These are phyloP conservation scores for Pelochelys cantorii DNA, from an alignment of 2,797 vertebrate genomes.

Conservation along the genomic window DNA sequence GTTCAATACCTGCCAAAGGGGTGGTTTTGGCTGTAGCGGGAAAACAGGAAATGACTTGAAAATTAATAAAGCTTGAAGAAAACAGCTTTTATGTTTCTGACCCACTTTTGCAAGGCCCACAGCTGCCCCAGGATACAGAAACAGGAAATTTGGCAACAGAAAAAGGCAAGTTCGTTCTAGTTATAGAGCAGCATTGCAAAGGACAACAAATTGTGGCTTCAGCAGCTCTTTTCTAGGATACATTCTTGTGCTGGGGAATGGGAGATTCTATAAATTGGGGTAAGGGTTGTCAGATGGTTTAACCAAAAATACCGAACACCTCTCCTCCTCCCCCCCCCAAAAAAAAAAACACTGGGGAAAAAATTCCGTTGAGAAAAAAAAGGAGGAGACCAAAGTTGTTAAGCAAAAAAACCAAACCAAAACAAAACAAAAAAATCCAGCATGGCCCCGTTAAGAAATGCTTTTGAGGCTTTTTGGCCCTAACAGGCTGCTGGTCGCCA, in stretches of 20 bases:
- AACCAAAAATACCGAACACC: no score
- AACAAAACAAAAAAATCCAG: no score
- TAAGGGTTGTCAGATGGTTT: no score
- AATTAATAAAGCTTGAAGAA: constrained; percentile 74
- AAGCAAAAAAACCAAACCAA: no score
- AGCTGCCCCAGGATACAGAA: constrained; percentile 22
- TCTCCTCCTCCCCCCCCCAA: no score
- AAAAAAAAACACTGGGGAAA: no score
- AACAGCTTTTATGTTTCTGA: constrained; percentile 53
- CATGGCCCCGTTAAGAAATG: no score
- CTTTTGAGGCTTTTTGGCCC: no score
- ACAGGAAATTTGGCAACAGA: constrained; percentile 12
- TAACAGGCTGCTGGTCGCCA: no score
- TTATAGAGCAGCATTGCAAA: not conserved
- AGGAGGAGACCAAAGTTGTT: no score
- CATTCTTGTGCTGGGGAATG: constrained; percentile 14
- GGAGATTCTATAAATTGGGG: not conserved
- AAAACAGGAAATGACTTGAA: constrained; percentile 79
- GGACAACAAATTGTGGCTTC: not conserved
- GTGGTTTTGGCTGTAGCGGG: constrained; percentile 54
- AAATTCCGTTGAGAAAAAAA: no score
- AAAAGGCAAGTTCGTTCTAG: not conserved
- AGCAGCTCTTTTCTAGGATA: not conserved
- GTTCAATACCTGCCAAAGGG: constrained; percentile 63
- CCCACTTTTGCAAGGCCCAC: constrained; percentile 2